Percentiles rank a stretch among this genome's conserved stretches.
Evolutionary conservation across 2,113 vertebrate species (phyloP).

Genomic region (Neolamprologus toae): DNA sequence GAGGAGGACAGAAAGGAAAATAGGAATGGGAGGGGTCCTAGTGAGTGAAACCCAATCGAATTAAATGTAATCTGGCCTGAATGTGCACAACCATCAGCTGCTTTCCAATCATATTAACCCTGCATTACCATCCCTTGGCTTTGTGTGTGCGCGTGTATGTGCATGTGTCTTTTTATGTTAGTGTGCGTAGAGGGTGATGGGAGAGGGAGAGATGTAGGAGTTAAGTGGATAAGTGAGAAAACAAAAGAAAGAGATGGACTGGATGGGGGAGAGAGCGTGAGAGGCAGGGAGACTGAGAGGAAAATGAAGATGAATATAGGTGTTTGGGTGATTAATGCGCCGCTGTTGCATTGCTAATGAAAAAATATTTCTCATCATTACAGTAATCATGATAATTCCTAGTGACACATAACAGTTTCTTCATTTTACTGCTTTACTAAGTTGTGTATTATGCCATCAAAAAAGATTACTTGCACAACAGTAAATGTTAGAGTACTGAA

Average conservation of each 20-base stretch:
- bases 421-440: background rate
- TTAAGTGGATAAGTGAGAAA: slow-evolving; percentile 49
- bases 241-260: slow-evolving; percentile 27
- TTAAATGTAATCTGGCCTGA: slow-evolving; percentile 92
- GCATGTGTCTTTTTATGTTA: background rate
- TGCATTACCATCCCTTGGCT: slow-evolving; percentile 78
- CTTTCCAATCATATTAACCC: slow-evolving; percentile 87
- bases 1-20: background rate
- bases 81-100: slow-evolving; percentile 84
- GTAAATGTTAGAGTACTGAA: background rate
- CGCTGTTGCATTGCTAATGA: slow-evolving; percentile 26
- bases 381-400: slow-evolving; percentile 23
- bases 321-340: slow-evolving; percentile 37
- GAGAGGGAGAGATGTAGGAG: slow-evolving; percentile 22
- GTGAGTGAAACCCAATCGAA: slow-evolving; percentile 82
- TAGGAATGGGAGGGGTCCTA: slow-evolving; percentile 25
- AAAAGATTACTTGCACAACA: background rate
- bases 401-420: background rate
- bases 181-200: background rate
- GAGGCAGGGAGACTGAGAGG: background rate
- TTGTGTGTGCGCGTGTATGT: background rate
- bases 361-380: slow-evolving; percentile 28
- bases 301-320: slow-evolving; percentile 37
- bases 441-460: background rate
- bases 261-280: background rate